Percentiles rank a stretch among this genome's conserved stretches.
Conservation (phyloP, 2,113 vertebrate species). For the Empidonax alnorum region DNA sequence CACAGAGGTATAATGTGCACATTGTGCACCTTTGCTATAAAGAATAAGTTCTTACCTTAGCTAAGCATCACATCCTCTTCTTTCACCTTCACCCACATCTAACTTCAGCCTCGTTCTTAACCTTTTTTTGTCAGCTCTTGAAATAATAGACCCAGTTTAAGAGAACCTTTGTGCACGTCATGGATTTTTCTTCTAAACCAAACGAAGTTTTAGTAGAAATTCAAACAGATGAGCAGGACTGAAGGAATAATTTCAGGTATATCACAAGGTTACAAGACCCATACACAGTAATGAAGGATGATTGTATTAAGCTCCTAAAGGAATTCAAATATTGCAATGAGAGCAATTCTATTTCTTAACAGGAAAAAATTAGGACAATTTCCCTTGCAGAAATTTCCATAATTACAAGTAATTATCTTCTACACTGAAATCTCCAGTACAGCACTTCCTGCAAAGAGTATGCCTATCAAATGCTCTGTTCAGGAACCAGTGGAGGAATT, state of each 20-base stretch:
- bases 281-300: conserved; percentile 62
- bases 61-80: not conserved
- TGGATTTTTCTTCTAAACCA: conserved; percentile 5
- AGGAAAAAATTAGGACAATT: conserved; percentile 72
- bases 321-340: conserved; percentile 63
- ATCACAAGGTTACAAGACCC: conserved; percentile 63
- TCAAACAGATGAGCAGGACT: conserved; percentile 37
- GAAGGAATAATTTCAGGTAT: conserved; percentile 59
- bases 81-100: not conserved
- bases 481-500: conserved; percentile 57
- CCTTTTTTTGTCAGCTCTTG: not conserved
- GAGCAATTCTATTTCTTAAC: conserved; percentile 68
- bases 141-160: not conserved
- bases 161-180: not conserved
- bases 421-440: conserved; percentile 65
- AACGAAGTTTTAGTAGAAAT: conserved; percentile 55
- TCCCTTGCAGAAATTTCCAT: conserved; percentile 72
- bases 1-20: fast-evolving
- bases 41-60: not conserved
- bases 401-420: conserved; percentile 76
- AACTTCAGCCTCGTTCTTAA: not conserved
- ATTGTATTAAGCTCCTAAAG: conserved; percentile 67
- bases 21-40: not conserved
- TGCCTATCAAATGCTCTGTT: conserved; percentile 56
- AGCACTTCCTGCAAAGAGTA: conserved; percentile 61